Evolutionary conservation across 2,888 invertebrate species (phyloP), one percentile per base, ranked within the genome.

Genomic region (Bimastos eiseni): DNA sequence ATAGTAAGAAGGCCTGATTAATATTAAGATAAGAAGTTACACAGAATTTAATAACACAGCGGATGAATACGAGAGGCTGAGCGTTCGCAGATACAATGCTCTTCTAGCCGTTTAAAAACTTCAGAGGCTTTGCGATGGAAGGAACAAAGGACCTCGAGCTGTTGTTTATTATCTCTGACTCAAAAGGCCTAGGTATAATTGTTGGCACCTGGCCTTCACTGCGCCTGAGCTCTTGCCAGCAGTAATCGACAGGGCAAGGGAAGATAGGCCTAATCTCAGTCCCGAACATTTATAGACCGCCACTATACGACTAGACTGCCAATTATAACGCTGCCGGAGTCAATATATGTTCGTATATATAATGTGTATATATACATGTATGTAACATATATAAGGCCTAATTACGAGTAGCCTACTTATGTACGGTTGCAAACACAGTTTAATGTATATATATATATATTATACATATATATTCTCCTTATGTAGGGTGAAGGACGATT

Each of bases 401-500:
- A 8, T n/a, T 4, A 2, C 15, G 13, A 49, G 8, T 13, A 21
- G 8, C 49, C 8, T 49, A 49, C 24, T 6, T 49, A 49, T 49
- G 17, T 13, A 41, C 17, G 13, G 41, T 41, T 41, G 13, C n/a
- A n/a, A n/a, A n/a, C 6, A 38, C 13, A 44, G 8, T 55, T 3
- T 30, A 55, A 70, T 49, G 49, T 24, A n/a, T n/a, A 70, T 5
- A 24, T 1, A 2, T 24, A 17, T 41, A 41, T 21, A 13, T 13
- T 24, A 49, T 11, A 49, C 13, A n/a, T n/a, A n/a, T n/a, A n/a
- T n/a, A n/a, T n/a, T n/a, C n/a, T n/a, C n/a, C n/a, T n/a, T n/a
- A n/a, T n/a, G 3, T 70, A 70, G 70, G 70, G 70, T 70, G n/a
- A 70, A 70, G 70, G 94, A 94, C 91, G 92, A 92, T 86, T 84